Conservation (phyloP, 2,888 invertebrate species). For the Phrixothrix hirtus region DNA sequence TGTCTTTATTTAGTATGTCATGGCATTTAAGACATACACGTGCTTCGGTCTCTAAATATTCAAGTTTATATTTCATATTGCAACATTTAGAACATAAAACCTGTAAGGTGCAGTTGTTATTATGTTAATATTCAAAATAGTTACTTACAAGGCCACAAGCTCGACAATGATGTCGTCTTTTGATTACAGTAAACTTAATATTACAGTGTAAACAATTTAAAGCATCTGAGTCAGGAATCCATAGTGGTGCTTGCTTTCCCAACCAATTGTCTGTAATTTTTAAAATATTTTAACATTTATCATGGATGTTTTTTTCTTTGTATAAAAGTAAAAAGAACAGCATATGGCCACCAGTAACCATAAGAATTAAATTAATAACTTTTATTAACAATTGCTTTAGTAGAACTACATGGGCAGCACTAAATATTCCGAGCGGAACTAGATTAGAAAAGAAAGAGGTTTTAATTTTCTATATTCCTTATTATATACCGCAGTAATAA, state of each 20-base stretch:
- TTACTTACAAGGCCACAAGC: conserved; percentile 75
- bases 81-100: conserved; percentile 81
- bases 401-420: too few relatives aligned
- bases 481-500: too few relatives aligned
- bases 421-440: too few relatives aligned
- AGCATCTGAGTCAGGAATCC: conserved; percentile 86
- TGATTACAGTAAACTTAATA: conserved; percentile 77
- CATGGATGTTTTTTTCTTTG: too few relatives aligned
- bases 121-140: conserved; percentile 1
- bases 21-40: conserved; percentile 77
- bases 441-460: too few relatives aligned
- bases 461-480: too few relatives aligned
- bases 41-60: conserved; percentile 76
- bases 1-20: conserved; percentile 56
- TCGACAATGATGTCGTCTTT: conserved; percentile 84
- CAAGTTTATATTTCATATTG: conserved; percentile 69
- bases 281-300: too few relatives aligned
- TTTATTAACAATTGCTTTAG: too few relatives aligned
- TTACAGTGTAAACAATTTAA: conserved; percentile 82
- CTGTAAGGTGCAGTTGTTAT: conserved; percentile 49
- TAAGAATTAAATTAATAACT: too few relatives aligned
- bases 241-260: conserved; percentile 78
- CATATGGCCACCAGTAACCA: too few relatives aligned
- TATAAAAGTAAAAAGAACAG: too few relatives aligned
- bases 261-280: conserved; percentile 53